These are phyloP conservation scores for Ctenosaura bakeri DNA, from an alignment of 2,797 vertebrate species.

Conservation along the genomic window DNA sequence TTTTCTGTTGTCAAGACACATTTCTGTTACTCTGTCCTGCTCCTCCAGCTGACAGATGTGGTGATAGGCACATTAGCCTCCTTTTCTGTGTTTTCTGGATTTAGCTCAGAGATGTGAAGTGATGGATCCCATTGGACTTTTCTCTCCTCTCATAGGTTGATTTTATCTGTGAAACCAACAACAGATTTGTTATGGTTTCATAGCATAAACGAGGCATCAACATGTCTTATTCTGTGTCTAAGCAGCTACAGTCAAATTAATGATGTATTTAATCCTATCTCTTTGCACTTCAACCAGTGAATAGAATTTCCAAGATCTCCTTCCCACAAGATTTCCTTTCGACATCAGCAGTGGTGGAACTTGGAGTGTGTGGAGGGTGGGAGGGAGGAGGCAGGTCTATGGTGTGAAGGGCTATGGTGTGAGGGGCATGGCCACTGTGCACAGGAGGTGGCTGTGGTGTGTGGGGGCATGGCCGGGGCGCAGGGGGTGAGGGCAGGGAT, in stretches of 20 bases:
- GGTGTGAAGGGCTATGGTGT: no score
- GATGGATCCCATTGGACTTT: slow-evolving; percentile 53
- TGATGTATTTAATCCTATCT: slow-evolving; percentile 14
- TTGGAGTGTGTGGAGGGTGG: no score
- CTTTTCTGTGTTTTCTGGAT: slow-evolving; percentile 54
- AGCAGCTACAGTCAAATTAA: slow-evolving; percentile 5
- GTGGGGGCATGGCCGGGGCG: no score
- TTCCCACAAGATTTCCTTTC: no score
- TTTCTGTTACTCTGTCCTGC: slow-evolving; percentile 34
- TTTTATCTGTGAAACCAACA: background rate
- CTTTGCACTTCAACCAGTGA: background rate
- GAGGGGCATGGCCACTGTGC: no score
- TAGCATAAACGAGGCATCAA: background rate
- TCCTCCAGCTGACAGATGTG: slow-evolving; percentile 17
- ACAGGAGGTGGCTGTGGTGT: no score
- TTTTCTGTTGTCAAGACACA: slow-evolving; percentile 39
- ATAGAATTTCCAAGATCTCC: background rate
- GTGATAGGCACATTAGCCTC: slow-evolving; percentile 13
- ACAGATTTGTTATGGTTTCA: background rate
- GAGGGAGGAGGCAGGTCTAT: no score
- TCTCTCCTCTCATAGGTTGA: slow-evolving; percentile 37
- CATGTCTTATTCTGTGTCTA: background rate
- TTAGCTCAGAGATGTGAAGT: slow-evolving; percentile 61
- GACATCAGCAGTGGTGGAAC: no score
- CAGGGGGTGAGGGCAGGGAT: no score